These are phyloP conservation scores for Rhinogobius similis DNA, from an alignment of 2,113 vertebrate species.

Conservation along the genomic window DNA sequence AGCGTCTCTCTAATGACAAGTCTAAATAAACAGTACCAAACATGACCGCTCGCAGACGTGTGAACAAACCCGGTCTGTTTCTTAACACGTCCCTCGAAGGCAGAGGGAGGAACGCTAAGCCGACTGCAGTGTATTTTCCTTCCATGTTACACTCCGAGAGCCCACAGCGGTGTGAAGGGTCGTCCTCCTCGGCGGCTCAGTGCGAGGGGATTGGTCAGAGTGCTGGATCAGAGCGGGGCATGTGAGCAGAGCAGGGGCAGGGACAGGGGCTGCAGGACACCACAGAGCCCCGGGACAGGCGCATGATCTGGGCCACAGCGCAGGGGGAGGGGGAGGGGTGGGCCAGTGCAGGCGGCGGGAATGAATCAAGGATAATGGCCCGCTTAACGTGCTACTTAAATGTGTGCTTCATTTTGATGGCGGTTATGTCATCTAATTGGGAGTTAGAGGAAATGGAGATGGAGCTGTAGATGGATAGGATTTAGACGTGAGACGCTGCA, in stretches of 20 bases:
- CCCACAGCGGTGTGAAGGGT: neutral
- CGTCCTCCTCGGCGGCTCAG: too few species aligned
- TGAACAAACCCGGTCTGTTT: too few species aligned
- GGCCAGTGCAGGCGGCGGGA: neutral
- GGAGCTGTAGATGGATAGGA: too few species aligned
- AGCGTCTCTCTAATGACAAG: too few species aligned
- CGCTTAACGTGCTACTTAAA: neutral
- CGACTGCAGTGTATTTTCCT: too few species aligned
- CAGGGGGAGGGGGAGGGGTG: neutral
- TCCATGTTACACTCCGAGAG: neutral
- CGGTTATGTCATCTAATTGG: neutral
- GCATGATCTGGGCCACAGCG: neutral
- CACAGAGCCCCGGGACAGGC: slow-evolving; percentile 7
- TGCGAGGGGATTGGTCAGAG: neutral
- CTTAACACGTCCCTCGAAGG: too few species aligned
- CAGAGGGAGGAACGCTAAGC: too few species aligned
- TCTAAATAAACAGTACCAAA: too few species aligned
- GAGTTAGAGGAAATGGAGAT: too few species aligned
- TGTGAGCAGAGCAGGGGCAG: slow-evolving; percentile 4
- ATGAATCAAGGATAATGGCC: neutral
- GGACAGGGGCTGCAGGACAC: slow-evolving; percentile 15
- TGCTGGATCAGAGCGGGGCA: neutral
- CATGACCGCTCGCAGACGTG: too few species aligned
- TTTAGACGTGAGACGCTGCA: too few species aligned
- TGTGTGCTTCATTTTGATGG: neutral